A percentile compares a stretch with the other conserved stretches of the same genome.
These are phyloP conservation scores for Mastomys coucha DNA, from an alignment of 2,113 vertebrate genomes.

Conservation along the genomic window DNA sequence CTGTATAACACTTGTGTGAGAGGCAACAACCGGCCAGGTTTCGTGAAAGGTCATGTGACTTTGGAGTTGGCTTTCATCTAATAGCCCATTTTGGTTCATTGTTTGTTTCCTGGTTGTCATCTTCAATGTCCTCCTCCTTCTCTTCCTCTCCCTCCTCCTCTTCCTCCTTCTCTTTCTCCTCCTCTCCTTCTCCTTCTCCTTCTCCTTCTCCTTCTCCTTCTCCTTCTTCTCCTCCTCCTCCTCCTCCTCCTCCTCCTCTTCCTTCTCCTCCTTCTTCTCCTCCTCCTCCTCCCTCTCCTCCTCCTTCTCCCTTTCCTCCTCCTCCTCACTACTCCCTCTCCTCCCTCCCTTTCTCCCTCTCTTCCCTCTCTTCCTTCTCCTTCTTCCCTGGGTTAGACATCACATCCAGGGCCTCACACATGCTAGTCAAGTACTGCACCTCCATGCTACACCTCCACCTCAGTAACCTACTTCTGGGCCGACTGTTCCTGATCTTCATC, in stretches of 20 bases:
- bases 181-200: background rate
- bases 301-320: too few relatives aligned
- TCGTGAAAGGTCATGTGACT: background rate
- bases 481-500: fast-evolving
- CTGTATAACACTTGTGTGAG: background rate
- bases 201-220: too few relatives aligned
- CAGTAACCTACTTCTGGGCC: background rate
- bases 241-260: too few relatives aligned
- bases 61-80: background rate
- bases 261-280: too few relatives aligned
- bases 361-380: too few relatives aligned
- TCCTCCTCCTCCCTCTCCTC: too few relatives aligned
- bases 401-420: background rate
- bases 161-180: background rate
- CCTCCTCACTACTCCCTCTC: background rate
- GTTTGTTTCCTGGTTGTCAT: background rate
- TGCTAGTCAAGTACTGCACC: background rate
- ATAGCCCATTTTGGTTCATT: background rate
- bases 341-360: background rate
- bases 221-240: too few relatives aligned
- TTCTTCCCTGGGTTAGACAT: background rate
- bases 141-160: background rate
- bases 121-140: background rate
- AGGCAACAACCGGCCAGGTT: fast-evolving
- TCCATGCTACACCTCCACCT: background rate